These are phyloP conservation scores for Yoshiicerus persimilis DNA, from an alignment of 1,140 invertebrate species.

Conservation along the genomic window DNA sequence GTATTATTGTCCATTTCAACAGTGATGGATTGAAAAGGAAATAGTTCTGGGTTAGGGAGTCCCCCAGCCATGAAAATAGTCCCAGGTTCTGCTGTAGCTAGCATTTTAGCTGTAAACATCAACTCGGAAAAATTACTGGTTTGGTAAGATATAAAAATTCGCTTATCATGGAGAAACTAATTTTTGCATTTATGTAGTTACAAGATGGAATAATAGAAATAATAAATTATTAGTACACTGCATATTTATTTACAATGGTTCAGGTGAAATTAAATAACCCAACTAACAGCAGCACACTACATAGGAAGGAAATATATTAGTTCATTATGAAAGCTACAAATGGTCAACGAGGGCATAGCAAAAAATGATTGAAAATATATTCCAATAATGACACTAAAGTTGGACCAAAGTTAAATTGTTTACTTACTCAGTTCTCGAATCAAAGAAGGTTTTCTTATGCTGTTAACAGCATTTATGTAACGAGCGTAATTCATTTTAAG, in stretches of 20 bases:
- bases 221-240: too few relatives aligned
- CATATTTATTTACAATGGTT: too few relatives aligned
- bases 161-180: slow-evolving; percentile 47
- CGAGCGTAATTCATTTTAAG: slow-evolving; percentile 50
- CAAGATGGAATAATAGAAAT: neutral
- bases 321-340: neutral
- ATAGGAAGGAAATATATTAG: neutral
- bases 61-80: slow-evolving; percentile 74
- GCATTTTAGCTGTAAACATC: slow-evolving; percentile 64
- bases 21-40: slow-evolving; percentile 70
- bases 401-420: neutral
- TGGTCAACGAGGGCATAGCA: neutral
- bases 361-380: neutral
- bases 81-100: slow-evolving; percentile 65
- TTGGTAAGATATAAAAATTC: too few relatives aligned
- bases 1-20: slow-evolving; percentile 65
- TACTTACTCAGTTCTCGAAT: slow-evolving; percentile 53
- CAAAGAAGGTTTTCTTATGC: slow-evolving; percentile 51
- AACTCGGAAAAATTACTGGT: too few relatives aligned
- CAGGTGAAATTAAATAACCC: too few relatives aligned
- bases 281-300: too few relatives aligned
- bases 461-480: slow-evolving; percentile 50
- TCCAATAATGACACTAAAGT: neutral
- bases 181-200: neutral
- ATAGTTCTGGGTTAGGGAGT: slow-evolving; percentile 73